phyloP scores from a whole-genome alignment of 1,140 invertebrate genomes.

The Tribolium madens region DNA sequence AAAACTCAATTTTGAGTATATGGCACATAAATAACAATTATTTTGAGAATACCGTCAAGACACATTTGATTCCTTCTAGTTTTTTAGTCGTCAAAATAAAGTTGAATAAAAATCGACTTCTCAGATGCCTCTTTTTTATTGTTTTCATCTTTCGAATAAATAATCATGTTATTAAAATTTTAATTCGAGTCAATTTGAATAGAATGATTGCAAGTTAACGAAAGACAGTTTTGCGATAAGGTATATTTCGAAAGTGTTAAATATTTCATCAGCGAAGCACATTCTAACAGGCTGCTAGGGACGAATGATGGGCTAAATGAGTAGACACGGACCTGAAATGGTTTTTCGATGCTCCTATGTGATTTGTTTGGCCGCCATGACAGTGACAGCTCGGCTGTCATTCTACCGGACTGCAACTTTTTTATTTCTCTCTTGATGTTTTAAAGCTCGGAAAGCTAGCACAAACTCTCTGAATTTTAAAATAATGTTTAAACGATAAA shows the following conservation, averaged over 20 bases:
- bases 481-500: conserved; percentile 21
- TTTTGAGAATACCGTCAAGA: too few relatives aligned
- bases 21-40: too few relatives aligned
- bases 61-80: too few relatives aligned
- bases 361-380: conserved; percentile 54
- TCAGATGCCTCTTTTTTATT: too few relatives aligned
- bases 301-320: conserved; percentile 52
- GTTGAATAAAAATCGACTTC: too few relatives aligned
- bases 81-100: too few relatives aligned
- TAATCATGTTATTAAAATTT: neutral
- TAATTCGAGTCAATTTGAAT: neutral
- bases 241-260: conserved; percentile 41
- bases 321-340: conserved; percentile 55
- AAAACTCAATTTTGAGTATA: too few relatives aligned
- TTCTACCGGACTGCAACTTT: conserved; percentile 43
- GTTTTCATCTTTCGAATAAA: too few relatives aligned
- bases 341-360: conserved; percentile 56
- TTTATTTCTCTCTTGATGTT: conserved; percentile 14
- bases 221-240: conserved; percentile 35
- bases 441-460: conserved; percentile 33
- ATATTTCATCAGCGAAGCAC: conserved; percentile 40
- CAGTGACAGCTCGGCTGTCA: conserved; percentile 46
- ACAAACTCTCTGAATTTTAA: conserved; percentile 28
- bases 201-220: conserved; percentile 10
- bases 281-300: conserved; percentile 43